Evolutionary conservation across 2,888 invertebrate species (phyloP).

Genomic region (Tribolium freemani): DNA sequence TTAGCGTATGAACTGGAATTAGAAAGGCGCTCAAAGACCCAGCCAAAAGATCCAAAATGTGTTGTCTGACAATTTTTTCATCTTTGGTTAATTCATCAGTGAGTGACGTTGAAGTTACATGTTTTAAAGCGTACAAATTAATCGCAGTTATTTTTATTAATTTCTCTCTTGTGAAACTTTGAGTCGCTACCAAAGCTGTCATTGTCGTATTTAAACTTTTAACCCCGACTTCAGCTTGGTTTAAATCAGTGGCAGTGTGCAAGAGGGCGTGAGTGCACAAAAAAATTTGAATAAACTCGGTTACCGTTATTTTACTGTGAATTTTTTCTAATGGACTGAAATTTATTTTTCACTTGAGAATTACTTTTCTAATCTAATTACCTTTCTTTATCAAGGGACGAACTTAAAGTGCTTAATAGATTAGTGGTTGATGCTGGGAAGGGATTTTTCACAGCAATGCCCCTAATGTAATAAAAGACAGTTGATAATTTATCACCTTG

Average conservation of each 20-base stretch:
- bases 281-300: conserved; percentile 73
- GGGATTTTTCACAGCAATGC: conserved; percentile 86
- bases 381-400: conserved; percentile 70
- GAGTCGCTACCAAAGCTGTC: conserved; percentile 83
- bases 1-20: conserved; percentile 79
- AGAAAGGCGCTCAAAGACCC: conserved; percentile 78
- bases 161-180: conserved; percentile 82
- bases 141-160: conserved; percentile 84
- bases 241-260: conserved; percentile 71
- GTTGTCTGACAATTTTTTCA: conserved; percentile 73
- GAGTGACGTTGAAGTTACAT: conserved; percentile 66
- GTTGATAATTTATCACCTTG: conserved; percentile 85
- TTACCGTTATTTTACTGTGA: conserved; percentile 74
- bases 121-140: conserved; percentile 80
- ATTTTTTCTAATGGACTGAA: conserved; percentile 67
- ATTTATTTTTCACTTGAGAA: conserved; percentile 17
- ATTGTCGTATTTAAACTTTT: conserved; percentile 79
- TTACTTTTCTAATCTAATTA: conserved; percentile 46
- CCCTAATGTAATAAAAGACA: conserved; percentile 88
- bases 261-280: conserved; percentile 75
- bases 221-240: conserved; percentile 74
- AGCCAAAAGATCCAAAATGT: conserved; percentile 76
- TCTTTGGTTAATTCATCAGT: conserved; percentile 70
- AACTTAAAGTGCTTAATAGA: conserved; percentile 79
- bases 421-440: conserved; percentile 89